Evolutionary conservation across 2,113 vertebrate species (phyloP).

Genomic region (Mesitornis unicolor): DNA sequence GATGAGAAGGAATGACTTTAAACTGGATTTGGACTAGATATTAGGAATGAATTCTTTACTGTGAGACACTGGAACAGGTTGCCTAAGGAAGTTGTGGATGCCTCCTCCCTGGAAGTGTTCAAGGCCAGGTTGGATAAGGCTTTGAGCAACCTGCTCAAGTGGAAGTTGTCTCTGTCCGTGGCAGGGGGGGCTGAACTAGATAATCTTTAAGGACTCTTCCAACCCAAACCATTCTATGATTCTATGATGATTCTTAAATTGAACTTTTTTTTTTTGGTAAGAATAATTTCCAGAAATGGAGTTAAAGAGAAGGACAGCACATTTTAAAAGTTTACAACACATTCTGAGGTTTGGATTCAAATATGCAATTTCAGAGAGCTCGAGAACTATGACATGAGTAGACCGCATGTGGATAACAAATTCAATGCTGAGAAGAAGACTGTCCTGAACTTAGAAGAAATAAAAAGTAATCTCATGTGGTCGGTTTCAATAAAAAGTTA

Average conservation of each 20-base stretch:
- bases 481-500: neutral
- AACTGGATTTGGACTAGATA: no score
- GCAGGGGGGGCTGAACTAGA: no score
- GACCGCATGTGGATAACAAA: neutral
- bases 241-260: neutral
- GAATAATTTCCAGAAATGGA: neutral
- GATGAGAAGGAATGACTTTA: no score
- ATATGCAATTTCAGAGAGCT: neutral
- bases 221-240: no score
- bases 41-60: no score
- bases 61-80: no score
- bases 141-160: no score
- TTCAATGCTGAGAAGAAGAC: neutral
- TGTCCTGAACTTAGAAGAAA: neutral
- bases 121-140: no score
- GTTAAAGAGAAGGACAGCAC: neutral
- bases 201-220: no score
- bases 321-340: neutral
- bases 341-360: neutral
- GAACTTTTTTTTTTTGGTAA: neutral
- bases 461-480: rapidly evolving
- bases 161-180: no score
- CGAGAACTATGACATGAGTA: neutral
- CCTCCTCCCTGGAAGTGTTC: no score
- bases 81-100: no score